A percentile compares a stretch with the other conserved stretches of the same genome.
phyloP scores from a whole-genome alignment of 2,113 vertebrate genomes.

The Colistium nudipinnis region DNA sequence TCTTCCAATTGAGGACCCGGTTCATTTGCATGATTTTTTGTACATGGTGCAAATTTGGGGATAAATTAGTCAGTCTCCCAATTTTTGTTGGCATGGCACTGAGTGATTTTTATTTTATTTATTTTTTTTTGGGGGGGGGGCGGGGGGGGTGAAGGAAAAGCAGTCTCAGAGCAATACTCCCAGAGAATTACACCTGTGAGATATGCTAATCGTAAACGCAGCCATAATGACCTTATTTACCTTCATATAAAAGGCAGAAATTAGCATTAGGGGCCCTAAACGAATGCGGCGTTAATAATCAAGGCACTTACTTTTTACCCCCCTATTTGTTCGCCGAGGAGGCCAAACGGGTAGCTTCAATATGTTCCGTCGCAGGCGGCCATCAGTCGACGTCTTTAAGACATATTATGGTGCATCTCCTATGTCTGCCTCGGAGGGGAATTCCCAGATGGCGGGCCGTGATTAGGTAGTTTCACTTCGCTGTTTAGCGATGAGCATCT shows the following conservation, averaged over 20 bases:
- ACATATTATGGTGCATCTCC: conserved; percentile 66
- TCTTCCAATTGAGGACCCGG: conserved; percentile 82
- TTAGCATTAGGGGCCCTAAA: conserved; percentile 81
- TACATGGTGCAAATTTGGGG: conserved; percentile 82
- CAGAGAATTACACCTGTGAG: conserved; percentile 84
- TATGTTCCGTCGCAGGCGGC: conserved; percentile 64
- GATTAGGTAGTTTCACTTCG: conserved; percentile 79
- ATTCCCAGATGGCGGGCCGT: conserved; percentile 78
- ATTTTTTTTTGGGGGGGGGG: too few species aligned
- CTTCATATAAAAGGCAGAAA: conserved; percentile 83
- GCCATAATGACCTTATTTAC: conserved; percentile 86
- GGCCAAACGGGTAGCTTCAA: conserved; percentile 66
- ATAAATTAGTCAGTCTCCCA: conserved; percentile 81
- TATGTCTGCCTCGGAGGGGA: conserved; percentile 75
- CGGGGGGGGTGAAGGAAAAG: conserved; percentile 50
- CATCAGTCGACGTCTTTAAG: conserved; percentile 73
- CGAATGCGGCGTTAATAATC: conserved; percentile 83
- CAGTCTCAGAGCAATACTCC: conserved; percentile 70
- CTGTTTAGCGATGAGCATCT: conserved; percentile 81
- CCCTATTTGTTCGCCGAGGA: conserved; percentile 63
- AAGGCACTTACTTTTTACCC: conserved; percentile 69
- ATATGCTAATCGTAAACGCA: conserved; percentile 82
- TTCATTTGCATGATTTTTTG: conserved; percentile 89
- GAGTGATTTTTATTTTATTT: conserved; percentile 72
- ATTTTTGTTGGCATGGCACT: conserved; percentile 80